A percentile compares a stretch with the other conserved stretches of the same genome.
These are phyloP conservation scores for Pangasius krempfi DNA, from an alignment of 2,797 vertebrate genomes.

Conservation along the genomic window DNA sequence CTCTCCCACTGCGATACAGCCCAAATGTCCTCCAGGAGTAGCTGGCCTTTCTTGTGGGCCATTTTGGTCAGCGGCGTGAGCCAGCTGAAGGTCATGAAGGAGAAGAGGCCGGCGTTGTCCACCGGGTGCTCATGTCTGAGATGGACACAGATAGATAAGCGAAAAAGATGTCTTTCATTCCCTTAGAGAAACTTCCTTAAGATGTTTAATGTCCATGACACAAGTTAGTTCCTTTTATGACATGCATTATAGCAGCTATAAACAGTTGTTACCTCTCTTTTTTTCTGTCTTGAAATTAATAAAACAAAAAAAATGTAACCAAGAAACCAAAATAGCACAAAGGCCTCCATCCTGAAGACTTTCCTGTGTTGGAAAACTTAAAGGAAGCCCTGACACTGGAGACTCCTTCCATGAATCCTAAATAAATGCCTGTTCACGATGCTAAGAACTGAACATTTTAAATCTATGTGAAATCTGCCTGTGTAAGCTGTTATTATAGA, in stretches of 20 bases:
- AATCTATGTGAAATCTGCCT: not conserved
- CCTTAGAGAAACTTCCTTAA: not conserved
- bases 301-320: not conserved
- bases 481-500: not conserved
- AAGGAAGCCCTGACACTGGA: not conserved
- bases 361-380: not conserved
- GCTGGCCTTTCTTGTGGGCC: conserved; percentile 85
- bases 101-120: conserved; percentile 90
- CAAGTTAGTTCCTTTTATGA: not conserved
- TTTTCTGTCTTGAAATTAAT: not conserved
- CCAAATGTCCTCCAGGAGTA: conserved; percentile 86
- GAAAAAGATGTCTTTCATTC: not conserved
- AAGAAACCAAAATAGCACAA: not conserved
- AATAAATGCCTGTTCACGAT: not conserved
- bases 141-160: not conserved
- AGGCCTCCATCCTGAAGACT: not conserved
- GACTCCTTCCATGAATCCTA: not conserved
- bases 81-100: conserved; percentile 94
- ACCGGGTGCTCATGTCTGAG: conserved; percentile 85
- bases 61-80: conserved; percentile 81
- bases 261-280: too few species aligned
- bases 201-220: not conserved
- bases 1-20: conserved; percentile 84
- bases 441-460: not conserved
- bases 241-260: not conserved